Conservation (phyloP, 2,888 invertebrate species). For the Teinopalpus imperialis region DNA sequence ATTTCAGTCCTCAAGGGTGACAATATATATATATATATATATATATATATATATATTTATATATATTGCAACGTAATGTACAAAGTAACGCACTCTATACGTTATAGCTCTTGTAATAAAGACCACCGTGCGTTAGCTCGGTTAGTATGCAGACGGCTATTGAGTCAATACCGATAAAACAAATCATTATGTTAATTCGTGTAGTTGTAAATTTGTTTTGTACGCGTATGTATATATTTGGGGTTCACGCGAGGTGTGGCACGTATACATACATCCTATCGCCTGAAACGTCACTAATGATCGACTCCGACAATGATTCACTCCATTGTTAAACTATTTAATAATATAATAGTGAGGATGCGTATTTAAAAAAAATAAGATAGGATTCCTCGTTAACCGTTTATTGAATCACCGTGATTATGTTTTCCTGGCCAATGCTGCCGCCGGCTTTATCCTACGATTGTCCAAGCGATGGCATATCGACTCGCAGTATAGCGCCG, state of each 20-base stretch:
- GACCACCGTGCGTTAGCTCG: too few relatives aligned
- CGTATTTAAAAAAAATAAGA: background rate
- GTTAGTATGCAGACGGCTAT: constrained; percentile 20
- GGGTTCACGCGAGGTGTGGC: constrained; percentile 48
- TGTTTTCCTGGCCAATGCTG: too few relatives aligned
- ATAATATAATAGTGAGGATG: background rate
- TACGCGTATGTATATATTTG: constrained; percentile 53
- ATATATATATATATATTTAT: too few relatives aligned
- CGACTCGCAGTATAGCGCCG: too few relatives aligned
- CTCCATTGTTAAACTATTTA: constrained; percentile 12
- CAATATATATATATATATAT: too few relatives aligned
- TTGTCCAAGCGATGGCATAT: too few relatives aligned
- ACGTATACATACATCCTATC: constrained; percentile 47
- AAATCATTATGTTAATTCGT: constrained; percentile 57
- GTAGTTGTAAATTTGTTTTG: constrained; percentile 37
- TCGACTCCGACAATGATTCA: constrained; percentile 39
- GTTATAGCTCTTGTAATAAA: constrained; percentile 1
- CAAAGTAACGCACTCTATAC: too few relatives aligned
- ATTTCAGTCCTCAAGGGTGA: too few relatives aligned
- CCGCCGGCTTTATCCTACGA: too few relatives aligned
- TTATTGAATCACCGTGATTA: too few relatives aligned
- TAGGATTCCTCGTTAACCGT: too few relatives aligned
- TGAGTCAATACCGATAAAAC: constrained; percentile 52
- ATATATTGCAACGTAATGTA: too few relatives aligned
- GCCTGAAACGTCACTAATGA: constrained; percentile 38